These are phyloP conservation scores for Julus scandinavius DNA, from an alignment of 2,888 invertebrate genomes.

Conservation along the genomic window DNA sequence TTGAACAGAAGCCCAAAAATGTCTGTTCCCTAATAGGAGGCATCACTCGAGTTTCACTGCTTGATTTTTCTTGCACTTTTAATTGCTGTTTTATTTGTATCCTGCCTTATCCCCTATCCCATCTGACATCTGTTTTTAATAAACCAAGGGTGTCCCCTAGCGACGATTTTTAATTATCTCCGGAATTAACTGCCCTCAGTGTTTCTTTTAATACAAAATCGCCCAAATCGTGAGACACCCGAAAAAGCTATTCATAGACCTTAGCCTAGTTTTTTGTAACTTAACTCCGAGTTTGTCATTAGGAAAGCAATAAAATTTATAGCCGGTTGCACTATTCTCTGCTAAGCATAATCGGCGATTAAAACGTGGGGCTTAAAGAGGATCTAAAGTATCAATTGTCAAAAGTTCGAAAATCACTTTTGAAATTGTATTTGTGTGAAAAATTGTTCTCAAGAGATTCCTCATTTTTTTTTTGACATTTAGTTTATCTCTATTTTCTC, in stretches of 20 bases:
- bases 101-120: not conserved
- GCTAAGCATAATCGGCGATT: slow-evolving; percentile 3
- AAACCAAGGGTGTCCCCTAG: slow-evolving; percentile 1
- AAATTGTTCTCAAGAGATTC: not conserved
- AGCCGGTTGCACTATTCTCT: not conserved
- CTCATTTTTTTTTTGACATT: too few species aligned
- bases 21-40: not conserved
- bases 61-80: not conserved
- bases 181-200: not conserved
- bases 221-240: not conserved
- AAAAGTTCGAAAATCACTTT: not conserved
- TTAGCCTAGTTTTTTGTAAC: slow-evolving; percentile 36
- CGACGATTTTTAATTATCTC: slow-evolving; percentile 1
- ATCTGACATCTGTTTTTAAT: slow-evolving; percentile 22
- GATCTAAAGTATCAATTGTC: not conserved
- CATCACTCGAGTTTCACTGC: not conserved
- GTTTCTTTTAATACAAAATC: not conserved
- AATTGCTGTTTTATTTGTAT: not conserved
- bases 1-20: slow-evolving; percentile 7
- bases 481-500: too few species aligned
- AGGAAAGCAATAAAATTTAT: not conserved
- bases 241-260: slow-evolving; percentile 28
- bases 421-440: not conserved
- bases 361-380: not conserved
- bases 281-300: not conserved